Percentiles rank a stretch among this genome's conserved stretches.
phyloP scores from a whole-genome alignment of 2,797 vertebrate genomes.

The Helicolenus hilgendorfi region DNA sequence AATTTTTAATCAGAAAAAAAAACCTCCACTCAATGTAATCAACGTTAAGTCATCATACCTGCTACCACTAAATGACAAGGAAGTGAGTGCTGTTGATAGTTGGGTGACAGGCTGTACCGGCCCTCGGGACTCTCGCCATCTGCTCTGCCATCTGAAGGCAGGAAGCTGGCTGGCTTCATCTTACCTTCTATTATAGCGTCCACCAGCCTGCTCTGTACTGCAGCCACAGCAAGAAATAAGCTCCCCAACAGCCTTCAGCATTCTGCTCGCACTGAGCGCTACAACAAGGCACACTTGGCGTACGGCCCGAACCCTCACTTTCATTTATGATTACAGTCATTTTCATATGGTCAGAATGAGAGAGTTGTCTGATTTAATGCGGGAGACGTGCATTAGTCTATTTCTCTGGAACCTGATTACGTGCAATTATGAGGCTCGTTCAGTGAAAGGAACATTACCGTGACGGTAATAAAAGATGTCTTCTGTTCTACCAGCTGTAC shows the following conservation, averaged over 20 bases:
- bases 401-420: conserved; percentile 35
- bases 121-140: conserved; percentile 74
- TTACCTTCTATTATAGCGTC: conserved; percentile 42
- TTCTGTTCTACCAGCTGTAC: not conserved
- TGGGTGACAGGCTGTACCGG: conserved; percentile 28
- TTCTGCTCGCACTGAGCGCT: conserved; percentile 55
- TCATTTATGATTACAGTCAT: conserved; percentile 66
- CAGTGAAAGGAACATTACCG: not conserved
- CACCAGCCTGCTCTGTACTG: conserved; percentile 44
- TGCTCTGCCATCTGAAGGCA: conserved; percentile 80
- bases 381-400: not conserved
- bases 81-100: conserved; percentile 27
- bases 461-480: conserved; percentile 13
- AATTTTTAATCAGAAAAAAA: conserved; percentile 12
- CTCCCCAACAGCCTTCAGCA: conserved; percentile 66
- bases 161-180: conserved; percentile 63
- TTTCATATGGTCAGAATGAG: conserved; percentile 34
- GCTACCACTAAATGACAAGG: not conserved
- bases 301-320: conserved; percentile 33
- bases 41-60: conserved; percentile 3
- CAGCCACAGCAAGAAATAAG: conserved; percentile 58
- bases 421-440: conserved; percentile 31
- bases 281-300: conserved; percentile 43
- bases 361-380: conserved; percentile 36
- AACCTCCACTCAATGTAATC: not conserved